Evolutionary conservation across 2,888 invertebrate genomes (phyloP).

Genomic region (Scaptomyza cyrtandrae): DNA sequence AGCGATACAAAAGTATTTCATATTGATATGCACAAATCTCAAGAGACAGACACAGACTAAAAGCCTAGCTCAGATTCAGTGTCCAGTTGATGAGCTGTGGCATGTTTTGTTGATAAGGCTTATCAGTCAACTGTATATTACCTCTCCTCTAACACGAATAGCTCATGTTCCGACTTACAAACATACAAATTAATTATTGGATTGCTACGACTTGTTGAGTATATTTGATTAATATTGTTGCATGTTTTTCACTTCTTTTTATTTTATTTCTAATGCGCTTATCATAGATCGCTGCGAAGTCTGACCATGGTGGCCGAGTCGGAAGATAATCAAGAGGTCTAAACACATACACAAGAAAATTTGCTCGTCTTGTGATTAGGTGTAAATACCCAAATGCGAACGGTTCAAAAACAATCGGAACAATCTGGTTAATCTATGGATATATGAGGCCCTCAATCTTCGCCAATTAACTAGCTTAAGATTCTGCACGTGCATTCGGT

Average conservation of each 20-base stretch:
- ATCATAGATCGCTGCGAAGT: constrained; percentile 83
- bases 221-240: constrained; percentile 23
- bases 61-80: constrained; percentile 8
- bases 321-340: constrained; percentile 74
- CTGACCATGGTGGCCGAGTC: constrained; percentile 82
- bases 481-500: constrained; percentile 27
- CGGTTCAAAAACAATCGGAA: constrained; percentile 39
- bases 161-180: constrained; percentile 21
- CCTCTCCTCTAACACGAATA: constrained; percentile 42
- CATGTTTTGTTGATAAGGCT: constrained; percentile 36
- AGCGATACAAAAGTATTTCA: constrained; percentile 52
- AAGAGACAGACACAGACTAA: constrained; percentile 40
- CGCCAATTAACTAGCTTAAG: constrained; percentile 19
- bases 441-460: not conserved
- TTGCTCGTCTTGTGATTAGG: constrained; percentile 71
- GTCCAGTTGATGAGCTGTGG: constrained; percentile 11
- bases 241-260: constrained; percentile 3
- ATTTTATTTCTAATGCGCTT: not conserved
- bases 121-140: constrained; percentile 32
- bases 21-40: constrained; percentile 35
- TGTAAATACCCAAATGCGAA: constrained; percentile 66
- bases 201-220: constrained; percentile 15
- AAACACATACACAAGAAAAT: constrained; percentile 52
- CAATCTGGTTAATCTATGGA: constrained; percentile 23
- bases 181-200: constrained; percentile 15